Conservation (phyloP, 2,113 vertebrate genomes). For the Pelusios castaneus region DNA sequence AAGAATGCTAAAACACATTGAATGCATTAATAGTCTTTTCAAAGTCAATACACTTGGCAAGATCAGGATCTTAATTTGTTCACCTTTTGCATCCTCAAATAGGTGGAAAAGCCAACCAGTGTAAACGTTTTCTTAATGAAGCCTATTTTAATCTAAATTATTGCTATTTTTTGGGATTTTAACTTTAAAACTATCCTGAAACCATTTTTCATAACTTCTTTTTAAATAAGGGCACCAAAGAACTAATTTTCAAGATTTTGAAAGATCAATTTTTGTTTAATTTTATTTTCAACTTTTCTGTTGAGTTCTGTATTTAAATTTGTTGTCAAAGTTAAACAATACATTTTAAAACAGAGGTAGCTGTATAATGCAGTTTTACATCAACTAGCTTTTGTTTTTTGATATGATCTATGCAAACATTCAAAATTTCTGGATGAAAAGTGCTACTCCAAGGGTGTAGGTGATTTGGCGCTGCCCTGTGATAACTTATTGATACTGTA, state of each 20-base stretch:
- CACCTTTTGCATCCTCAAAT: background rate
- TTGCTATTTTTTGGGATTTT: background rate
- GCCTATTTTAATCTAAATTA: background rate
- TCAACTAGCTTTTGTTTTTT: background rate
- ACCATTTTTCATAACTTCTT: background rate
- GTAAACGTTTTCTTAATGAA: too few species aligned
- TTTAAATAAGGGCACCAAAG: background rate
- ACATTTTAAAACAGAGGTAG: background rate
- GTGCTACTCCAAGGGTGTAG: background rate
- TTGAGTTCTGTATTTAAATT: background rate
- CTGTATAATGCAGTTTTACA: background rate
- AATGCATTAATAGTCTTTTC: background rate
- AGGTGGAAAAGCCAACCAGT: background rate
- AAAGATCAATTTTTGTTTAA: background rate
- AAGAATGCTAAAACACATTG: background rate
- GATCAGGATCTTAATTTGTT: background rate
- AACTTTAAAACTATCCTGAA: background rate
- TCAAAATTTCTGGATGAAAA: background rate
- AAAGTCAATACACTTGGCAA: accelerated
- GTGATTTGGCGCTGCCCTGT: background rate
- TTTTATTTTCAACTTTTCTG: background rate
- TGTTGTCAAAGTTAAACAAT: background rate
- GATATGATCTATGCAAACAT: background rate
- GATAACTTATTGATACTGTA: background rate
- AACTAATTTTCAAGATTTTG: background rate